These are phyloP conservation scores for Rhinella marina DNA, from an alignment of 2,797 vertebrate genomes.

Conservation along the genomic window DNA sequence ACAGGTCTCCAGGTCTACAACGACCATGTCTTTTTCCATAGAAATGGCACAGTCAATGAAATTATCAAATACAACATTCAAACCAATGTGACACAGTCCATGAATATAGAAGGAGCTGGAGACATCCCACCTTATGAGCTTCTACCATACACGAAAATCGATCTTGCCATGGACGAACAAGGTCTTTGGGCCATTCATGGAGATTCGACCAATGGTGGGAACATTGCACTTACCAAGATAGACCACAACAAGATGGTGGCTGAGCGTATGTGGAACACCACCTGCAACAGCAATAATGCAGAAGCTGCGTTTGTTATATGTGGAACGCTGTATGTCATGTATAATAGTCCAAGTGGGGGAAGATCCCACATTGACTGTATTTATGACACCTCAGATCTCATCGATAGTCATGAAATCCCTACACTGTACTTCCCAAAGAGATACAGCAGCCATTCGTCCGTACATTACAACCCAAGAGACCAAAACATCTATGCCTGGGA, in stretches of 20 bases:
- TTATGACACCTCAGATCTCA: slow-evolving; percentile 81
- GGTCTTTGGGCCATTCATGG: slow-evolving; percentile 93
- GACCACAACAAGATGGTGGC: slow-evolving; percentile 78
- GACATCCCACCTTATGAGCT: slow-evolving; percentile 83
- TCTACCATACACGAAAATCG: slow-evolving; percentile 83
- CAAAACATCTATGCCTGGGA: slow-evolving; percentile 92
- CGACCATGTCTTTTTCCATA: slow-evolving; percentile 89
- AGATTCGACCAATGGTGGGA: slow-evolving; percentile 79
- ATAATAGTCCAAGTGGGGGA: slow-evolving; percentile 83
- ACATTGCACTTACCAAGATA: slow-evolving; percentile 88
- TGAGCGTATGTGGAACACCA: slow-evolving; percentile 87
- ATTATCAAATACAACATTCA: slow-evolving; percentile 88
- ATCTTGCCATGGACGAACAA: slow-evolving; percentile 89
- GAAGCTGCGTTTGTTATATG: slow-evolving; percentile 92
- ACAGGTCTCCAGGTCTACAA: slow-evolving; percentile 84
- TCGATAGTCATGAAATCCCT: slow-evolving; percentile 73
- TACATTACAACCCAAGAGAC: slow-evolving; percentile 89
- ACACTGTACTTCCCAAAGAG: slow-evolving; percentile 85
- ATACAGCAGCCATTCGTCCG: slow-evolving; percentile 84
- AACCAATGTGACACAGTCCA: slow-evolving; percentile 76
- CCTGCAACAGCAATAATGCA: slow-evolving; percentile 84
- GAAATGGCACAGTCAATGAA: slow-evolving; percentile 82
- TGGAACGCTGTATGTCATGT: slow-evolving; percentile 88
- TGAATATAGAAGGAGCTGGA: slow-evolving; percentile 84
- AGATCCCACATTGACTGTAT: slow-evolving; percentile 85